Conservation (phyloP, 2,113 vertebrate genomes). For the Cyprinodon tularosa region DNA sequence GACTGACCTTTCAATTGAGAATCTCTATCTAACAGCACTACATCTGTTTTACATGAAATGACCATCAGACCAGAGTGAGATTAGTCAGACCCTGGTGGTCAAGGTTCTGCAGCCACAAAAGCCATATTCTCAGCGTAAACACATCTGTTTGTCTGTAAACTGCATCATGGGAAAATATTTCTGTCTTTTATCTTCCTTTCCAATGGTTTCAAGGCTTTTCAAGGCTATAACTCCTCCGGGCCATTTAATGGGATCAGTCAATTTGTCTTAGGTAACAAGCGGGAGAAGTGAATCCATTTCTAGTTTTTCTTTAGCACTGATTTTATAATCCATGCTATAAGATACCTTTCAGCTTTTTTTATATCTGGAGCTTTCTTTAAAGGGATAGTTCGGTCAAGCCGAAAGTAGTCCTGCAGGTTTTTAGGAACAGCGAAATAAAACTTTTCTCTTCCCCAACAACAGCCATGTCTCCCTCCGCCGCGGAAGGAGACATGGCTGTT, state of each 20-base stretch:
- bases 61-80: constrained; percentile 65
- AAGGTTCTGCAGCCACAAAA: constrained; percentile 18
- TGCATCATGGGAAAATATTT: not conserved
- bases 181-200: not conserved
- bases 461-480: too few relatives aligned
- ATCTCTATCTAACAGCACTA: constrained; percentile 47
- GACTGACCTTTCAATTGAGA: constrained; percentile 51
- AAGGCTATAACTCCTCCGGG: not conserved
- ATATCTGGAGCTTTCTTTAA: too few relatives aligned
- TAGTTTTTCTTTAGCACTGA: not conserved
- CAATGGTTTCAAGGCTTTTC: not conserved
- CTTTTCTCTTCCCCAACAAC: too few relatives aligned
- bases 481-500: too few relatives aligned
- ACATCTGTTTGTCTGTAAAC: not conserved
- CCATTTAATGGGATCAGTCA: not conserved
- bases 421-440: too few relatives aligned
- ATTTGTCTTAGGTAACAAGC: not conserved
- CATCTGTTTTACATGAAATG: constrained; percentile 64
- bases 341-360: too few relatives aligned
- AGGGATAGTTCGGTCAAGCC: too few relatives aligned
- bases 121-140: not conserved
- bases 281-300: not conserved
- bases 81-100: constrained; percentile 48
- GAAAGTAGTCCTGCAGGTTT: too few relatives aligned
- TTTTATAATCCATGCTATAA: not conserved